Evolutionary conservation across 2,113 vertebrate genomes (phyloP).

Genomic region (Gulo gulo): DNA sequence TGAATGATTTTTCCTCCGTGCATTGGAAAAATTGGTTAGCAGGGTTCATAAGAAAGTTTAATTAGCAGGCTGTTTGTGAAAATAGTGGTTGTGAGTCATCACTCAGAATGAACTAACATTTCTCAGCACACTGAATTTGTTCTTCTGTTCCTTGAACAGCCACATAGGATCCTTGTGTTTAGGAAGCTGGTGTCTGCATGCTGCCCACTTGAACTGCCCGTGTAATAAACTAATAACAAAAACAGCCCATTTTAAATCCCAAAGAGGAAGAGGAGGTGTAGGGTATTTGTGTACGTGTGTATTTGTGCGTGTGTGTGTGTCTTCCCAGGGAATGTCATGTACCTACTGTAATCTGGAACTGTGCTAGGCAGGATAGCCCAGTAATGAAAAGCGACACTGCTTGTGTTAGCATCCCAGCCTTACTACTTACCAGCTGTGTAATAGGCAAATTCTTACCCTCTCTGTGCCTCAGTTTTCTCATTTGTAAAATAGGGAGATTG

Average conservation of each 20-base stretch:
- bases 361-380: background rate
- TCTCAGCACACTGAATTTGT: constrained; percentile 69
- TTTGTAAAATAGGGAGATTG: constrained; percentile 12
- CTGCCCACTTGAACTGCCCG: constrained; percentile 59
- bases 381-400: background rate
- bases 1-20: constrained; percentile 81
- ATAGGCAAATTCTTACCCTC: background rate
- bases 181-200: constrained; percentile 34
- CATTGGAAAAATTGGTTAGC: constrained; percentile 83
- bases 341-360: background rate
- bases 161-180: constrained; percentile 59
- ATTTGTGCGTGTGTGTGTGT: background rate
- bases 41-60: constrained; percentile 83
- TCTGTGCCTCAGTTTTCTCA: background rate
- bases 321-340: background rate
- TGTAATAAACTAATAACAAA: constrained; percentile 77
- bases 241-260: constrained; percentile 63
- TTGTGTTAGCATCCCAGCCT: background rate
- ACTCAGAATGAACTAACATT: constrained; percentile 76
- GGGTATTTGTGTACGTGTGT: background rate
- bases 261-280: constrained; percentile 32
- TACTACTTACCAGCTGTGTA: background rate
- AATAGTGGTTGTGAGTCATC: constrained; percentile 80
- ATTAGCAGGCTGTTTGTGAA: constrained; percentile 84
- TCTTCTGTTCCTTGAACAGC: constrained; percentile 64